Percentiles rank a stretch among this genome's conserved stretches.
These are phyloP conservation scores for Drosophila anceps DNA, from an alignment of 2,888 invertebrate species.

Conservation along the genomic window DNA sequence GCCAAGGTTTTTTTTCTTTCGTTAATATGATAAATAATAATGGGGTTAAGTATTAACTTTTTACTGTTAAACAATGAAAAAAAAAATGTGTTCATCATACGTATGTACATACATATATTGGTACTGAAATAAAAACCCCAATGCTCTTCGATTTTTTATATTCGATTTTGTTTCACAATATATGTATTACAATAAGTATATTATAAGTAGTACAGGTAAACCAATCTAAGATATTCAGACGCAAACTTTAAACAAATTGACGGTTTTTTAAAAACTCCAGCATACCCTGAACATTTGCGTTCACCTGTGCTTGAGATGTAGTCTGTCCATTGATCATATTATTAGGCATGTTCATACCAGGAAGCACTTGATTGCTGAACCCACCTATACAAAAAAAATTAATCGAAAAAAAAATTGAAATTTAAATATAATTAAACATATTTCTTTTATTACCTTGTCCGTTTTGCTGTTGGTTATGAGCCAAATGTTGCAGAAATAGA, in stretches of 20 bases:
- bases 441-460: slow-evolving; percentile 68
- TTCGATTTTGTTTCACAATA: slow-evolving; percentile 71
- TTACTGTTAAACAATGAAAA: too few species aligned
- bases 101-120: too few species aligned
- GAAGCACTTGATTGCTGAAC: slow-evolving; percentile 78
- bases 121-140: slow-evolving; percentile 17
- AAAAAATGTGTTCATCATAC: too few species aligned
- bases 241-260: slow-evolving; percentile 80
- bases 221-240: slow-evolving; percentile 72
- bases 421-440: neutral
- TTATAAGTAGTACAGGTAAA: slow-evolving; percentile 74
- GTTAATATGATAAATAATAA: too few species aligned
- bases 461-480: slow-evolving; percentile 76
- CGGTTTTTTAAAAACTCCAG: slow-evolving; percentile 83
- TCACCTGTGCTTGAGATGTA: slow-evolving; percentile 83
- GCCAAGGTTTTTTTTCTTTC: too few species aligned
- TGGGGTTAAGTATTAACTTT: too few species aligned
- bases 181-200: slow-evolving; percentile 71
- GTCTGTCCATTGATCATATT: slow-evolving; percentile 82
- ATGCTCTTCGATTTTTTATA: slow-evolving; percentile 53
- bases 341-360: slow-evolving; percentile 82
- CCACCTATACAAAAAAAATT: slow-evolving; percentile 52
- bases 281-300: slow-evolving; percentile 83
- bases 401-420: neutral
- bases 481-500: slow-evolving; percentile 84